Evolutionary conservation across 2,113 vertebrate genomes (phyloP).

Genomic region (Sporophila hypoxantha): DNA sequence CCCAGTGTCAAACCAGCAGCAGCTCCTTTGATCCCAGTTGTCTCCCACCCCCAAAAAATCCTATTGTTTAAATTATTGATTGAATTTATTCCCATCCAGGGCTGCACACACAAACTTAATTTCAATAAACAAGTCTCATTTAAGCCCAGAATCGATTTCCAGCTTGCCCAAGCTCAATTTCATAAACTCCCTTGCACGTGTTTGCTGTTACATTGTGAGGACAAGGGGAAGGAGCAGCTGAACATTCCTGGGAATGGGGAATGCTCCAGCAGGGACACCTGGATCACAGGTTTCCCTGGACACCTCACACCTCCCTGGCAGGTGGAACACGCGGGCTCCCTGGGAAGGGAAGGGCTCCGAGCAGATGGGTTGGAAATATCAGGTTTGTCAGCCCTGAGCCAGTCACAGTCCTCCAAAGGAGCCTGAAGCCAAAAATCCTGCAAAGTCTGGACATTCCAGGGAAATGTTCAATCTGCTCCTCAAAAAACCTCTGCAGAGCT

Average conservation of each 20-base stretch:
- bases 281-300: background rate
- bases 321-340: background rate
- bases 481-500: background rate
- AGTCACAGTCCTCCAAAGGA: background rate
- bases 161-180: background rate
- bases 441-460: background rate
- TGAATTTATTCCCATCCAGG: background rate
- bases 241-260: background rate
- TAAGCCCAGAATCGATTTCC: background rate
- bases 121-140: background rate
- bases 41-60: no score
- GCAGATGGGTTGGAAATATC: background rate
- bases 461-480: background rate
- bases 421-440: background rate
- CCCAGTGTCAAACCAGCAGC: no score
- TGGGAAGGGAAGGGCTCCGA: background rate
- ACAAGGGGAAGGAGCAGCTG: background rate
- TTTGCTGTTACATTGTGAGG: background rate
- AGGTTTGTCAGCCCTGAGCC: background rate
- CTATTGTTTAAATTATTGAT: background rate
- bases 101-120: background rate
- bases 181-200: background rate
- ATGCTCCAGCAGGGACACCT: background rate
- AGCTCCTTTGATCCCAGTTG: fast-evolving
- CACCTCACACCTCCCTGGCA: background rate